Percentiles rank a stretch among this genome's conserved stretches.
Evolutionary conservation across 2,888 invertebrate genomes (phyloP).

Genomic region (Drosophila barbarae): DNA sequence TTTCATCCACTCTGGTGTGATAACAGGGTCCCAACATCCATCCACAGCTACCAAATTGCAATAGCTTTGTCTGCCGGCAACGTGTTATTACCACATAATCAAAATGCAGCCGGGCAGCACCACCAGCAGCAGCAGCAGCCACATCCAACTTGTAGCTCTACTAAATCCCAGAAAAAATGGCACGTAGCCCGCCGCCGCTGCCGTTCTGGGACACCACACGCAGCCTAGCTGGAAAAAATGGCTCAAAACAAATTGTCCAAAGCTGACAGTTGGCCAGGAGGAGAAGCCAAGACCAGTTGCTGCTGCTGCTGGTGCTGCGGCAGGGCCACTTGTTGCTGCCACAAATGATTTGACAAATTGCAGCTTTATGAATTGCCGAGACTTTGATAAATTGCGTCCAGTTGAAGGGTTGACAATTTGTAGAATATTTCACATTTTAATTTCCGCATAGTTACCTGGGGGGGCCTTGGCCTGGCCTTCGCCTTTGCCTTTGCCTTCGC

Average conservation of each 20-base stretch:
- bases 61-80: constrained; percentile 67
- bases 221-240: constrained; percentile 53
- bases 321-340: constrained; percentile 60
- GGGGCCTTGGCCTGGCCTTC: constrained; percentile 2
- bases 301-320: constrained; percentile 11
- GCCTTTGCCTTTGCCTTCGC: too few relatives aligned
- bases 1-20: constrained; percentile 44
- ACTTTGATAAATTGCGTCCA: constrained; percentile 62
- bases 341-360: constrained; percentile 74
- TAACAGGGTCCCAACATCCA: constrained; percentile 57
- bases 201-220: constrained; percentile 39
- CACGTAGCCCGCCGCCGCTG: constrained; percentile 48
- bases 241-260: constrained; percentile 75
- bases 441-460: constrained; percentile 44
- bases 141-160: constrained; percentile 12
- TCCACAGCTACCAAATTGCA: constrained; percentile 50
- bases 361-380: constrained; percentile 67
- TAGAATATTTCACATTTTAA: constrained; percentile 53
- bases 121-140: constrained; percentile 33
- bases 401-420: constrained; percentile 67
- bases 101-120: constrained; percentile 58
- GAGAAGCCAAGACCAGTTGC: constrained; percentile 40
- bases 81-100: constrained; percentile 76
- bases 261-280: constrained; percentile 69
- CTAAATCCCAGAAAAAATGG: constrained; percentile 46